Percentiles rank a stretch among this genome's conserved stretches.
phyloP scores from a whole-genome alignment of 2,797 vertebrate genomes.

The Manis crassicaudata region DNA sequence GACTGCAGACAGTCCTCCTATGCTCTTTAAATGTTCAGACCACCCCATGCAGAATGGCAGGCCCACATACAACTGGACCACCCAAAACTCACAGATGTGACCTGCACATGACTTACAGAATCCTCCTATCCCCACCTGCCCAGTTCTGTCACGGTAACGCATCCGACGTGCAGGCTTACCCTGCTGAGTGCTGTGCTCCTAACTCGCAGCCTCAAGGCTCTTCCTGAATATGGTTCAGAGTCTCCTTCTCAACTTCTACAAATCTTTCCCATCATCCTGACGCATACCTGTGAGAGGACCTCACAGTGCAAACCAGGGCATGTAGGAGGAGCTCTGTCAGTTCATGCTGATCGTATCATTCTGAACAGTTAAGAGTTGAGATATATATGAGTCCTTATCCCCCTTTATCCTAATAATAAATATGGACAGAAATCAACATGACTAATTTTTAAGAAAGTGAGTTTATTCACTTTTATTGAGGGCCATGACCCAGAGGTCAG shows the following conservation, averaged over 20 bases:
- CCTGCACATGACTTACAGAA: not conserved
- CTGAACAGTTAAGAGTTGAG: not conserved
- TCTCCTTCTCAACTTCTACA: not conserved
- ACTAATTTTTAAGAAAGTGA: too few species aligned
- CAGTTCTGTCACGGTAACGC: not conserved
- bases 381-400: not conserved
- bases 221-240: not conserved
- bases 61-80: not conserved
- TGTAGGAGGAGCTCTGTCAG: not conserved
- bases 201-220: not conserved
- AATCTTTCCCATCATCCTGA: not conserved
- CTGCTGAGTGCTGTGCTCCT: not conserved
- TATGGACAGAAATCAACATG: too few species aligned
- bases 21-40: not conserved
- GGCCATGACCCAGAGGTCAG: too few species aligned
- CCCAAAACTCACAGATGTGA: not conserved
- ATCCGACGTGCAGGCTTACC: not conserved
- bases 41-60: not conserved
- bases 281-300: not conserved
- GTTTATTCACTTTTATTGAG: too few species aligned
- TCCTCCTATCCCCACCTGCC: not conserved
- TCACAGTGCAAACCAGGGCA: not conserved
- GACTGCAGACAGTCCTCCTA: not conserved
- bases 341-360: not conserved
- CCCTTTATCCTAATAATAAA: not conserved